Conservation (phyloP, 1,140 invertebrate species). For the Panagrolaimus sp. region DNA sequence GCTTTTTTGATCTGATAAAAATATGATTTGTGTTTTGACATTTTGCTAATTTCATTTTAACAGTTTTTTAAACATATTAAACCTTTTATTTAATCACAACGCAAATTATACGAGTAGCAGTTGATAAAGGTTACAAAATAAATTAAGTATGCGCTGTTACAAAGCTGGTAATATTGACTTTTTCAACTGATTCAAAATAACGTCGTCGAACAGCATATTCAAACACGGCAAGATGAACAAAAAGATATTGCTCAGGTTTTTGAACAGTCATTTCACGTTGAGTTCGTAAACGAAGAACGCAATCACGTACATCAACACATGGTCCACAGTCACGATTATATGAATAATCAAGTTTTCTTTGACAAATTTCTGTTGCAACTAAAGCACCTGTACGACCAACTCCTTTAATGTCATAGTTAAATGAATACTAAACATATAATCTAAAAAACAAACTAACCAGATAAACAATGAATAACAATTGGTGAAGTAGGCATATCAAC, state of each 20-base stretch:
- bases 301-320: constrained; percentile 79
- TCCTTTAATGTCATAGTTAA: not conserved
- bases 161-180: constrained; percentile 24
- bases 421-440: too few relatives aligned
- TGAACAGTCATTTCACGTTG: constrained; percentile 94
- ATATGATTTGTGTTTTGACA: too few relatives aligned
- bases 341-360: constrained; percentile 17
- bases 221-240: constrained; percentile 86
- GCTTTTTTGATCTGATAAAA: too few relatives aligned
- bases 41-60: too few relatives aligned
- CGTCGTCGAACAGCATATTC: constrained; percentile 70
- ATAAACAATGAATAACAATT: constrained; percentile 40
- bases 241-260: constrained; percentile 97
- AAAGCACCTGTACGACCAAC: constrained; percentile 70
- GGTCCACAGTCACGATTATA: constrained; percentile 17
- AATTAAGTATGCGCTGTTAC: too few relatives aligned
- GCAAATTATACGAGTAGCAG: too few relatives aligned
- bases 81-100: too few relatives aligned
- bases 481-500: constrained; percentile 21
- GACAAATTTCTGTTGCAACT: constrained; percentile 86
- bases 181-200: constrained; percentile 54
- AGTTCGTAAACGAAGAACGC: constrained; percentile 81
- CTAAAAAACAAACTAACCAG: constrained; percentile 14
- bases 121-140: too few relatives aligned
- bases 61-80: too few relatives aligned